A percentile compares a stretch with the other conserved stretches of the same genome.
Conservation (phyloP, 2,888 invertebrate species). For the Aleiodes testaceus region DNA sequence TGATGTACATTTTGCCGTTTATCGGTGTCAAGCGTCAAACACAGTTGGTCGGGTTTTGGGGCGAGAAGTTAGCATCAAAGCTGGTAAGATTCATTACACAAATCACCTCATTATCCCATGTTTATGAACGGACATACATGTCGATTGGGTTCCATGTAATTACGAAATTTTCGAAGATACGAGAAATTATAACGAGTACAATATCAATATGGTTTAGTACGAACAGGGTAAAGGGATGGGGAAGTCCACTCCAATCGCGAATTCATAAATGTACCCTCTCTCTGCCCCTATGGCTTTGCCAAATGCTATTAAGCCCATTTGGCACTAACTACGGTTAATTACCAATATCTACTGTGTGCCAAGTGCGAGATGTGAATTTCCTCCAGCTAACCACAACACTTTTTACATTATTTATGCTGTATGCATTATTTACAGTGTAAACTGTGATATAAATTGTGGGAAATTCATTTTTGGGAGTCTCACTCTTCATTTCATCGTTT, state of each 20-base stretch:
- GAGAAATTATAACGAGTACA: not conserved
- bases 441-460: not conserved
- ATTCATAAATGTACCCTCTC: conserved; percentile 19
- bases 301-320: conserved; percentile 30
- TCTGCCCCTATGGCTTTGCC: conserved; percentile 4
- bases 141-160: not conserved
- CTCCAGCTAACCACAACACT: not conserved
- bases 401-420: conserved; percentile 19
- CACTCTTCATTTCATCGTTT: no score
- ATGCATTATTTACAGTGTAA: not conserved
- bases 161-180: not conserved
- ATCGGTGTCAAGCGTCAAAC: conserved; percentile 80
- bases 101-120: not conserved
- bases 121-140: not conserved
- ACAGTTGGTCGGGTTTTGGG: conserved; percentile 86
- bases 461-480: conserved; percentile 42
- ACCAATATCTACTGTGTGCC: conserved; percentile 28
- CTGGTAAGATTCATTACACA: conserved; percentile 78
- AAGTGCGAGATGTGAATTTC: conserved; percentile 14
- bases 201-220: conserved; percentile 9
- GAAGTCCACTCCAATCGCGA: conserved; percentile 21
- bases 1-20: conserved; percentile 89
- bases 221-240: not conserved
- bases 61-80: conserved; percentile 89
- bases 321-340: conserved; percentile 30